Base-by-base conservation (phyloP, 1,140 invertebrate genomes). In the Vollenhovia emeryi region DNA sequence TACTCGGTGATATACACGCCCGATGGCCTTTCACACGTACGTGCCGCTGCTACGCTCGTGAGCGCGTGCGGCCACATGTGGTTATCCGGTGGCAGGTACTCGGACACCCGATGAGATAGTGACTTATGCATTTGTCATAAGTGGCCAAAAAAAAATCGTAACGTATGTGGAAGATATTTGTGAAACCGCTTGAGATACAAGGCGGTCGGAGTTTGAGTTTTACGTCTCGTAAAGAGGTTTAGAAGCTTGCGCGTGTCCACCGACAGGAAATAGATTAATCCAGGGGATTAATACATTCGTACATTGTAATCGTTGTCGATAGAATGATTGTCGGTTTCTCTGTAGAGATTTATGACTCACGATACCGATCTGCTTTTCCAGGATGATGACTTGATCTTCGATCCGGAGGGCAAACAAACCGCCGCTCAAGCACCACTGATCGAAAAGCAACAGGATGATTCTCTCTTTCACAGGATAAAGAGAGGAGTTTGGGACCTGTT, bases 381-480 rank as follows among this genome's bases (percentile, higher is more conserved):
- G 94, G 93, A 94, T 69, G 93, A 95, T 40, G 94, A 95, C 68
- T 75, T 95, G 85, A 93, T 93, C 2, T 95, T 95, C 64, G 94
- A 93, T 36, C 86, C 88, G 36, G 92, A 93, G 43, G 89, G 85
- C 33, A 91, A 84, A 36, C 71, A 88, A 45, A 71, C 79, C 0
- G 45, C 36, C n/a, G 48, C 30, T 57, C 84, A 92, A 27, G 71
- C 85, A 8, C 89, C 92, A 8, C 69, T 87, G 30, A 92, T 93
- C 71, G 90, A 93, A 59, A 91, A 57, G 48, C 89, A 89, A 15
- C 76, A 89, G 15, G 83, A 91, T 0, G 84, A 91, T 33, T 91
- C 93, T 0, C 18, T 94, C 2, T 88, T 94, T 36, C 89, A 91
- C 0, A 91, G 92, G 73, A 88, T 95, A 86, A 93, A 93, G 69